Percentiles rank a stretch among this genome's conserved stretches.
Evolutionary conservation across 2,797 vertebrate genomes (phyloP).

Genomic region (Aeoliscus strigatus): DNA sequence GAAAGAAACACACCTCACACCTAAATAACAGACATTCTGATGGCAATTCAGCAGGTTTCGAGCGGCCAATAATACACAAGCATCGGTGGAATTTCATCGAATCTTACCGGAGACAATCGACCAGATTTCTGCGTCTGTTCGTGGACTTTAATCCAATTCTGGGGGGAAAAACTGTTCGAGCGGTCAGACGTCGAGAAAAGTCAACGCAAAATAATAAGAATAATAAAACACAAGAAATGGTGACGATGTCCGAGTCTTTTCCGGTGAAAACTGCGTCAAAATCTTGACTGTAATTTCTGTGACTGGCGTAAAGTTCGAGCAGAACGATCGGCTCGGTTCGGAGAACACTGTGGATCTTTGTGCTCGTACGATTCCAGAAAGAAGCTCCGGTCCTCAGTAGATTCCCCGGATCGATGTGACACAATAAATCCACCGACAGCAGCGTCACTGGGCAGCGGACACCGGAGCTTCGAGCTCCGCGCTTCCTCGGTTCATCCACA

Average conservation of each 20-base stretch:
- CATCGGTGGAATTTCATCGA: conserved; percentile 27
- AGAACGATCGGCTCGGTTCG: conserved; percentile 24
- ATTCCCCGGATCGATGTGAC: conserved; percentile 59
- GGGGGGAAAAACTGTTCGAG: background rate
- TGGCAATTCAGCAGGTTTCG: too few species aligned
- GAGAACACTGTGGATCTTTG: conserved; percentile 55
- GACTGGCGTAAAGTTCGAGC: conserved; percentile 52
- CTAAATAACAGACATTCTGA: too few species aligned
- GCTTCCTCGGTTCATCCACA: conserved; percentile 64
- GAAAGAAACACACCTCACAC: too few species aligned
- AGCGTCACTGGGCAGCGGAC: conserved; percentile 15
- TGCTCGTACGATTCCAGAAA: conserved; percentile 65
- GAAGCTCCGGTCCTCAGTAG: conserved; percentile 73
- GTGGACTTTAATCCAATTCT: conserved; percentile 62
- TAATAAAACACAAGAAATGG: conserved; percentile 68
- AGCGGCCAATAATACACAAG: too few species aligned
- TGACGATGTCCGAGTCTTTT: too few species aligned
- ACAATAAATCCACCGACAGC: conserved; percentile 64
- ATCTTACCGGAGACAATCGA: too few species aligned
- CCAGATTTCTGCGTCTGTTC: conserved; percentile 16
- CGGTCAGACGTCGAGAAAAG: conserved; percentile 15
- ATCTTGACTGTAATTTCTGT: too few species aligned
- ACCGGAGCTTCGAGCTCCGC: conserved; percentile 7
- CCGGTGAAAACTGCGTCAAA: too few species aligned
- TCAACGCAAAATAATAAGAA: conserved; percentile 46